These are phyloP conservation scores for Epiblema foenella DNA, from an alignment of 2,888 invertebrate species.

Conservation along the genomic window DNA sequence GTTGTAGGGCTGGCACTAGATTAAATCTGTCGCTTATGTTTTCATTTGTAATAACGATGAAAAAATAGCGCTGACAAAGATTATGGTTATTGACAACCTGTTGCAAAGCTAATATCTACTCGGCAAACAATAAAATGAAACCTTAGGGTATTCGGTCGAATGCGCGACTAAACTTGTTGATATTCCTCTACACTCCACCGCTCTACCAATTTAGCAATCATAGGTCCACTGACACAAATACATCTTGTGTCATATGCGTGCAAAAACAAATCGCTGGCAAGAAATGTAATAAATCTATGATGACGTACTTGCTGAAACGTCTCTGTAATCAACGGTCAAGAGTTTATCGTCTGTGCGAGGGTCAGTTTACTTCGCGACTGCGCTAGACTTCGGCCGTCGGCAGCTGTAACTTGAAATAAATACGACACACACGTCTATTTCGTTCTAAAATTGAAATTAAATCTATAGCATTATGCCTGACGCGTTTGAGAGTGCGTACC, in stretches of 20 bases:
- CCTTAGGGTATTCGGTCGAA: neutral
- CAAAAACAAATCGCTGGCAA: conserved; percentile 2
- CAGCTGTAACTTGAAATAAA: conserved; percentile 56
- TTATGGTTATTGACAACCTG: neutral
- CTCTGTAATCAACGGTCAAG: conserved; percentile 63
- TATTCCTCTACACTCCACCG: conserved; percentile 55
- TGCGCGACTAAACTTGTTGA: neutral
- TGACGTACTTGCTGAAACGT: conserved; percentile 34
- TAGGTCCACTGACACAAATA: no score
- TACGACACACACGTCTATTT: conserved; percentile 46
- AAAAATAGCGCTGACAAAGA: neutral
- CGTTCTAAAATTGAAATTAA: conserved; percentile 41
- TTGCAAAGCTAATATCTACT: conserved; percentile 4
- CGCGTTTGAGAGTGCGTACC: conserved; percentile 84
- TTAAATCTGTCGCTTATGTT: no score
- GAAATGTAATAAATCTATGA: conserved; percentile 8
- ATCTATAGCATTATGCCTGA: conserved; percentile 80
- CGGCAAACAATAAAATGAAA: neutral
- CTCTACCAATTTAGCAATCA: conserved; percentile 46
- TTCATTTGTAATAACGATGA: no score
- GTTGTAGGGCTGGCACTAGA: no score
- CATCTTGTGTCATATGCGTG: neutral
- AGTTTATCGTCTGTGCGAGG: conserved; percentile 69
- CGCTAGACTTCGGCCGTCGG: conserved; percentile 37
- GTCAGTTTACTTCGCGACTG: conserved; percentile 63